Evolutionary conservation across 1,140 invertebrate species (phyloP).

Genomic region (Samia ricini): DNA sequence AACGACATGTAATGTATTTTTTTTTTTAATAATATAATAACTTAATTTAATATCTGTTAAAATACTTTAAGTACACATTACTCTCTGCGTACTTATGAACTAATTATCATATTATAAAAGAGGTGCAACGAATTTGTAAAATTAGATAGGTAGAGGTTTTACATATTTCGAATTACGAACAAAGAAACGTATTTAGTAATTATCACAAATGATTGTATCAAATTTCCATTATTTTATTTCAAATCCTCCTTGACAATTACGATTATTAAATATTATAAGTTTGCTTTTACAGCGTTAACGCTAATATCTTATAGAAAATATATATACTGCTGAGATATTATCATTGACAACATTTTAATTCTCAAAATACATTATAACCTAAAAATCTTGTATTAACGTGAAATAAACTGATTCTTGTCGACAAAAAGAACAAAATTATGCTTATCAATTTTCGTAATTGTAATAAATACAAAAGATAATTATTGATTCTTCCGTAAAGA

Average conservation of each 20-base stretch:
- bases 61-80: too few relatives aligned
- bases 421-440: constrained; percentile 4
- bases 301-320: constrained; percentile 68
- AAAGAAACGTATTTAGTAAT: not conserved
- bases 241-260: constrained; percentile 43
- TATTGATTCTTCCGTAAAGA: not conserved
- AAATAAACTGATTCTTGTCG: constrained; percentile 19
- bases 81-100: too few relatives aligned
- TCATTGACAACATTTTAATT: constrained; percentile 46
- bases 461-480: not conserved
- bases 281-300: constrained; percentile 61
- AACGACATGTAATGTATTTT: too few relatives aligned
- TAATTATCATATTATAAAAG: too few relatives aligned
- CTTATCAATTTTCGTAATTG: not conserved
- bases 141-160: too few relatives aligned
- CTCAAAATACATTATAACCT: constrained; percentile 49
- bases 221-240: constrained; percentile 14
- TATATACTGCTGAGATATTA: constrained; percentile 56
- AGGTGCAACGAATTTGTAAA: too few relatives aligned
- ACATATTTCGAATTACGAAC: not conserved
- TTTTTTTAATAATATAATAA: too few relatives aligned
- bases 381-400: constrained; percentile 35
- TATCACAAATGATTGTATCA: not conserved
- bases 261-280: constrained; percentile 53
- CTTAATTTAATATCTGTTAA: too few relatives aligned